Conservation (phyloP, 2,113 vertebrate genomes). For the Tachysurus vachellii region DNA sequence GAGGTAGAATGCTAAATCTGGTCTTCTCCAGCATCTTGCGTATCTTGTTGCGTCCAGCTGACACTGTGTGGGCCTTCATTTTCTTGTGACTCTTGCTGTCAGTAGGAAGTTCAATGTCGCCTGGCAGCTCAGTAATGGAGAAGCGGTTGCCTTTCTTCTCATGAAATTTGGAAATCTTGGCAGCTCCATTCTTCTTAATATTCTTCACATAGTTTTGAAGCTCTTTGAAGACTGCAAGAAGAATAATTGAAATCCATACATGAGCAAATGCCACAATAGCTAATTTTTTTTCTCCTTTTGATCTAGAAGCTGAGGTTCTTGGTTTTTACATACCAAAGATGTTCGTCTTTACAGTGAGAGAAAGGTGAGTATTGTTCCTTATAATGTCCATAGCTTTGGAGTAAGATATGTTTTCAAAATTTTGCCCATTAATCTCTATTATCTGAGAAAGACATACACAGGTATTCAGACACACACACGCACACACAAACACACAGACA, state of each 20-base stretch:
- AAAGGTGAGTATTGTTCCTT: slow-evolving; percentile 93
- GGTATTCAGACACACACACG: not conserved
- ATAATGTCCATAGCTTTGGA: slow-evolving; percentile 91
- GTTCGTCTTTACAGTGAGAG: slow-evolving; percentile 96
- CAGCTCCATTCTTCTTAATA: slow-evolving; percentile 86
- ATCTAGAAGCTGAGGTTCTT: not conserved
- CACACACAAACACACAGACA: too few species aligned
- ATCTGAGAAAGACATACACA: slow-evolving; percentile 74
- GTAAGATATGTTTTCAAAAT: slow-evolving; percentile 94
- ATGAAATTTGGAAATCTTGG: slow-evolving; percentile 94
- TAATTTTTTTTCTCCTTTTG: not conserved
- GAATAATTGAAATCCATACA: not conserved
- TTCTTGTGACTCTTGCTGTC: slow-evolving; percentile 91
- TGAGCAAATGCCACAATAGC: not conserved
- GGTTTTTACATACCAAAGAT: slow-evolving; percentile 84
- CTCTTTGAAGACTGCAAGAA: slow-evolving; percentile 87
- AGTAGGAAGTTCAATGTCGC: slow-evolving; percentile 86
- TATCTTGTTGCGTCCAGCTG: slow-evolving; percentile 92
- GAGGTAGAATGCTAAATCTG: slow-evolving; percentile 92
- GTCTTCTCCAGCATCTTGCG: slow-evolving; percentile 97
- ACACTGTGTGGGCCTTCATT: slow-evolving; percentile 94
- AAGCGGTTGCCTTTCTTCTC: slow-evolving; percentile 95
- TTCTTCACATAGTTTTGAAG: slow-evolving; percentile 87
- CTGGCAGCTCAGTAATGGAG: slow-evolving; percentile 93
- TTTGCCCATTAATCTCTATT: slow-evolving; percentile 98